These are phyloP conservation scores for Ctenopoma kingsleyae DNA, from an alignment of 2,797 vertebrate genomes.

Conservation along the genomic window DNA sequence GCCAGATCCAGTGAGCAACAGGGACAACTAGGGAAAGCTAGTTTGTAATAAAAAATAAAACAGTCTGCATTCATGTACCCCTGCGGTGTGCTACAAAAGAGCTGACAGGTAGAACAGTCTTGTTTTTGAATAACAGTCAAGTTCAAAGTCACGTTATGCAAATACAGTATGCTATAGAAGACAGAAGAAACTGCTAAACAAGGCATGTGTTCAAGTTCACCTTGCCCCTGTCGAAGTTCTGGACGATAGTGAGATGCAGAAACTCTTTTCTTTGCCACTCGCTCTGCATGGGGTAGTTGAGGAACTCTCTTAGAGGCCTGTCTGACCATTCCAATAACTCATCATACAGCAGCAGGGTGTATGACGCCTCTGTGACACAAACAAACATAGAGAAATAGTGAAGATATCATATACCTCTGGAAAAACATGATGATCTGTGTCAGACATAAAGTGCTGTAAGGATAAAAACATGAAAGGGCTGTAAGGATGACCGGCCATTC, in stretches of 20 bases:
- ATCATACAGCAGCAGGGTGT: conserved; percentile 95
- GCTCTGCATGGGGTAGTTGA: conserved; percentile 98
- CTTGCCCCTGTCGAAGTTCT: conserved; percentile 98
- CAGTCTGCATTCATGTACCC: neutral
- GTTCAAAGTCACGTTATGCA: neutral
- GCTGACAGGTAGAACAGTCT: too few relatives aligned
- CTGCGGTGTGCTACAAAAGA: neutral
- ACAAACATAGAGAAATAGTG: conserved; percentile 27
- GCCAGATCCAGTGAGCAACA: neutral
- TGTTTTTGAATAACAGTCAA: neutral
- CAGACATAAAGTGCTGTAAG: neutral
- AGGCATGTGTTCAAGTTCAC: conserved; percentile 71
- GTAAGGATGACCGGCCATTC: neutral
- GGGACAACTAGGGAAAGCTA: too few relatives aligned
- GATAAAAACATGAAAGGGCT: neutral
- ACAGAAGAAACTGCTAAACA: neutral
- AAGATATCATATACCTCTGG: neutral
- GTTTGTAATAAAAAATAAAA: too few relatives aligned
- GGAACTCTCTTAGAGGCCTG: conserved; percentile 93
- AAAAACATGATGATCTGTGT: neutral
- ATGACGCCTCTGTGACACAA: conserved; percentile 90
- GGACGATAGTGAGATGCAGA: conserved; percentile 96
- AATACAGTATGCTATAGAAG: neutral
- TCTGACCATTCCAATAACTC: conserved; percentile 98
- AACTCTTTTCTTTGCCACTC: conserved; percentile 99